Conservation (phyloP, 1,140 invertebrate genomes). For the Orius insidiosus region DNA sequence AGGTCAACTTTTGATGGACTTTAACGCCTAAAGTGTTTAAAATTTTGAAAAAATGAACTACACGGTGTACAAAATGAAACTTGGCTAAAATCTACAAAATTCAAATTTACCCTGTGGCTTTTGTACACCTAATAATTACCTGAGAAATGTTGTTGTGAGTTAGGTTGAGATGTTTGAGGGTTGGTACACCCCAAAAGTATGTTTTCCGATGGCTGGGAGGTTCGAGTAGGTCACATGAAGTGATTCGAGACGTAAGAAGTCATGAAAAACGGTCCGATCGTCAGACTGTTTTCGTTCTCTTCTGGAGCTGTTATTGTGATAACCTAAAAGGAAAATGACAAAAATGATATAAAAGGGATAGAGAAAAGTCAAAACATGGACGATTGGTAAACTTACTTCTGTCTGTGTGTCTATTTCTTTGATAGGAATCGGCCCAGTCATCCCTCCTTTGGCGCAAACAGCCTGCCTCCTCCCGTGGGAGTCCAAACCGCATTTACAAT, state of each 20-base stretch:
- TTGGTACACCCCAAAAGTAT: slow-evolving; percentile 60
- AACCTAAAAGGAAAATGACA: slow-evolving; percentile 30
- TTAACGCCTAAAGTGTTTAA: no score
- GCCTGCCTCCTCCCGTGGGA: slow-evolving; percentile 17
- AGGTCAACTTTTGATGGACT: no score
- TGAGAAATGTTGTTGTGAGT: slow-evolving; percentile 58
- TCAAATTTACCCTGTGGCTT: no score
- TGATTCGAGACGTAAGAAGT: slow-evolving; percentile 48
- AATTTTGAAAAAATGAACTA: no score
- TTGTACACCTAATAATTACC: no score
- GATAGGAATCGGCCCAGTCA: slow-evolving; percentile 27
- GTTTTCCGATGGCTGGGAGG: slow-evolving; percentile 55
- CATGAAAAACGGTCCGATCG: slow-evolving; percentile 54
- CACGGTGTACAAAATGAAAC: no score
- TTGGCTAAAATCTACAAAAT: no score
- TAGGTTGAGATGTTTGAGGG: slow-evolving; percentile 48
- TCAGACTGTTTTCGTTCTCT: slow-evolving; percentile 42
- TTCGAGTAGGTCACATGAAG: slow-evolving; percentile 56
- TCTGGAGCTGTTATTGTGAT: slow-evolving; percentile 49
- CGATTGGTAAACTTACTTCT: slow-evolving; percentile 4
- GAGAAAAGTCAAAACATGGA: not conserved
- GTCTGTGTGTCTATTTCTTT: slow-evolving; percentile 21
- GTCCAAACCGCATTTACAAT: slow-evolving; percentile 21
- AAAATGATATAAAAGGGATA: not conserved
- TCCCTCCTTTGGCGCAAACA: slow-evolving; percentile 26